Evolutionary conservation across 2,797 vertebrate species (phyloP), one percentile per base, ranked within the genome.

Genomic region (Bradypodion pumilum): DNA sequence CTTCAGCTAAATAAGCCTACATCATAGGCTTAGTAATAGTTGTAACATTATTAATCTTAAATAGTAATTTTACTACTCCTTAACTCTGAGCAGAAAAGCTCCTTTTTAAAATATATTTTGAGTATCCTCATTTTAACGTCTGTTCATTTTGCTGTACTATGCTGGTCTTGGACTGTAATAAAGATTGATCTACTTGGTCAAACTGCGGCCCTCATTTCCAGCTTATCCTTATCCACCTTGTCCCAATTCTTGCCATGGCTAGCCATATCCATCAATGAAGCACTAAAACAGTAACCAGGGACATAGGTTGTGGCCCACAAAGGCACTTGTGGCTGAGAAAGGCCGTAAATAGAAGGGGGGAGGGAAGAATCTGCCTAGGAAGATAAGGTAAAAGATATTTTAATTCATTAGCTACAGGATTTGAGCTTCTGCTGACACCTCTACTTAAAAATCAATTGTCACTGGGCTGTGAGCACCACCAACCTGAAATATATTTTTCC

Each of bases 291-390:
- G 72, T n/a, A 74, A 19, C 44, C 35, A 19, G 49, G n/a, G 49
- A 23, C 74, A 56, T 23, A 70, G 42, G 8, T 35, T n/a, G 62
- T 65, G n/a, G 62, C 62, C 62, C 27, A 65, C 62, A n/a, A 65
- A 65, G 29, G 29, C 8, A n/a, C 8, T 12, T 80, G 80, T 76
- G 85, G 0, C 0, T 82, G 42, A 40, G 66, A 59, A 87, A 81
- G 25, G 85, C 82, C 73, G 89, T 91, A n/a, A n/a, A n/a, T 88
- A 65, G 89, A 88, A 35, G 85, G 90, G 88, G n/a, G n/a, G n/a
- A n/a, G n/a, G n/a, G n/a, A n/a, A n/a, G n/a, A n/a, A n/a, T n/a
- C n/a, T n/a, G n/a, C n/a, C 60, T 29, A 29, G 29, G 27, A 63
- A 63, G 25, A n/a, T 29, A 29, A 63, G 56, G 23, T 59, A 59